A percentile compares a stretch with the other conserved stretches of the same genome.
Conservation (phyloP, 2,888 invertebrate genomes). For the Pimpla rufipes region DNA sequence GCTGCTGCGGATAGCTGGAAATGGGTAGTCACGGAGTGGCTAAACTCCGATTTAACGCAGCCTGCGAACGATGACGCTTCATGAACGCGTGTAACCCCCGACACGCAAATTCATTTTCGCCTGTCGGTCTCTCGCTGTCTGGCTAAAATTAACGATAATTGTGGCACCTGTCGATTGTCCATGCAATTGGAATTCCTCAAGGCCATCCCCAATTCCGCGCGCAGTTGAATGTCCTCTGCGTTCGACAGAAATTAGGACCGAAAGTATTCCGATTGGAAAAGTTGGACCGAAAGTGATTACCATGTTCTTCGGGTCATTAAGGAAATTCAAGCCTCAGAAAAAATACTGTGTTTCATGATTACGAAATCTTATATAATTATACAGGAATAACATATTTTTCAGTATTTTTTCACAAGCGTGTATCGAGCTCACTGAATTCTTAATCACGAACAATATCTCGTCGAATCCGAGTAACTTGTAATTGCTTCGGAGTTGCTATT, state of each 20-base stretch:
- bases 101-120: constrained; percentile 46
- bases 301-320: neutral
- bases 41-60: constrained; percentile 20
- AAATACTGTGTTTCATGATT: too few species aligned
- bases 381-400: too few species aligned
- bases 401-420: neutral
- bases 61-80: constrained; percentile 36
- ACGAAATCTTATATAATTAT: too few species aligned
- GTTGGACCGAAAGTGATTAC: neutral
- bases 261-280: neutral
- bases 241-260: neutral
- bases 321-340: too few species aligned
- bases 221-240: neutral
- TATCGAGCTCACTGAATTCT: neutral
- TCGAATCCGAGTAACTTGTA: neutral
- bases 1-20: neutral
- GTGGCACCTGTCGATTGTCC: constrained; percentile 49
- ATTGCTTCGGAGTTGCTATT: neutral
- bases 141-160: constrained; percentile 66
- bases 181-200: constrained; percentile 61
- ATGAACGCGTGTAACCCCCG: constrained; percentile 6
- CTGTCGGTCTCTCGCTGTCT: constrained; percentile 27
- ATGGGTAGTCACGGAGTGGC: constrained; percentile 10
- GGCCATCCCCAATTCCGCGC: constrained; percentile 34
- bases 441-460: neutral